Conservation (phyloP, 2,797 vertebrate genomes). For the Premnoplex brunnescens region DNA sequence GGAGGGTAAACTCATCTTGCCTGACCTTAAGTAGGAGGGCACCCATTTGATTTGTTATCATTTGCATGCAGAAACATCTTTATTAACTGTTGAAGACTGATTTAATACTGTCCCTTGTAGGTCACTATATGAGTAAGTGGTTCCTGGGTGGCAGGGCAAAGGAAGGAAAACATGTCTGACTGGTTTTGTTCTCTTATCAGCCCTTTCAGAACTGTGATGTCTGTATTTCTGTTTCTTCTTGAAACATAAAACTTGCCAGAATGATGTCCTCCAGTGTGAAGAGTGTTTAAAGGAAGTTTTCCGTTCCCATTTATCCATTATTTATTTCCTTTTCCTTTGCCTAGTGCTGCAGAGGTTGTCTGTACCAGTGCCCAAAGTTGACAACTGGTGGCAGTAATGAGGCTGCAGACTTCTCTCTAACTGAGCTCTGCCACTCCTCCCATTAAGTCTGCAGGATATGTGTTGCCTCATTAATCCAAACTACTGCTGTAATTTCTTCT, state of each 20-base stretch:
- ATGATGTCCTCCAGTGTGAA: not conserved
- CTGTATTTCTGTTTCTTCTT: not conserved
- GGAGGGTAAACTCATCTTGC: not conserved
- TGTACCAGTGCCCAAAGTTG: conserved; percentile 50
- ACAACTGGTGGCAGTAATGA: conserved; percentile 66
- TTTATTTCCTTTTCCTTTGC: conserved; percentile 43
- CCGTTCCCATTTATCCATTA: conserved; percentile 15
- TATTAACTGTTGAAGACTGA: not conserved
- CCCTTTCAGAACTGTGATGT: not conserved
- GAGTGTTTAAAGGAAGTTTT: conserved; percentile 19
- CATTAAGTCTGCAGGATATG: conserved; percentile 48
- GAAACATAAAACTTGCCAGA: not conserved
- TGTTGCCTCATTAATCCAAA: conserved; percentile 72
- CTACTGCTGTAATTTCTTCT: conserved; percentile 31
- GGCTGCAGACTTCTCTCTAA: conserved; percentile 52
- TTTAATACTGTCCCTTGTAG: not conserved
- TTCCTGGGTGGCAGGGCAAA: not conserved
- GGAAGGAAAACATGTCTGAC: not conserved
- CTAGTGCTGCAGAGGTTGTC: not conserved
- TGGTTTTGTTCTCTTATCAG: accelerated
- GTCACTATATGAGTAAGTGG: not conserved
- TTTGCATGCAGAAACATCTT: not conserved
- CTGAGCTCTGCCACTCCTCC: conserved; percentile 65
- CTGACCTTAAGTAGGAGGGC: not conserved
- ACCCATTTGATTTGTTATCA: not conserved